phyloP scores from a whole-genome alignment of 2,797 vertebrate genomes.

The Zalophus californianus region DNA sequence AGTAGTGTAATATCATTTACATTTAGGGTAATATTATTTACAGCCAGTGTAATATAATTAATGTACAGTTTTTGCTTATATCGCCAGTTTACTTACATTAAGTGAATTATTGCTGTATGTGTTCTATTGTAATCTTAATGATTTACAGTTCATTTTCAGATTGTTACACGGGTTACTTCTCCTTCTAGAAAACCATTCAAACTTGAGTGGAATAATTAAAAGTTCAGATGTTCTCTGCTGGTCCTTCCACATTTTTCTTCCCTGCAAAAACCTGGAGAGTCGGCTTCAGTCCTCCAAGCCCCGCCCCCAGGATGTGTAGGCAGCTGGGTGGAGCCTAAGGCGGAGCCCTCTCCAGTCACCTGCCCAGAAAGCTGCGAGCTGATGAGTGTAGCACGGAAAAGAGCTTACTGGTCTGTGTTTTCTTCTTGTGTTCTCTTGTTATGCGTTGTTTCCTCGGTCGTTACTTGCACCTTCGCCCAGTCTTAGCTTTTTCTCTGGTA shows the following conservation, averaged over 20 bases:
- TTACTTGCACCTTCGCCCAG: no score
- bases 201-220: not conserved
- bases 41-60: not conserved
- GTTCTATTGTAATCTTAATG: not conserved
- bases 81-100: not conserved
- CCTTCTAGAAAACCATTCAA: not conserved
- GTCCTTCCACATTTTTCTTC: not conserved
- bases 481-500: not conserved
- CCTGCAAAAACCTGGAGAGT: not conserved
- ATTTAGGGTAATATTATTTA: not conserved
- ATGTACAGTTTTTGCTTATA: conserved; percentile 14
- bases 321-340: not conserved
- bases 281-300: fast-evolving
- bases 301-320: not conserved
- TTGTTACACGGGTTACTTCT: not conserved
- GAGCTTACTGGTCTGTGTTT: not conserved
- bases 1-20: not conserved
- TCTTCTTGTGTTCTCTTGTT: not conserved
- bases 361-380: fast-evolving
- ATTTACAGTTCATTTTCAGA: conserved; percentile 32
- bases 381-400: fast-evolving
- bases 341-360: fast-evolving
- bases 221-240: not conserved
- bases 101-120: not conserved
- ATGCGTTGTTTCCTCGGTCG: fast-evolving